These are phyloP conservation scores for Acanthiza pusilla DNA, from an alignment of 2,797 vertebrate genomes.

Conservation along the genomic window DNA sequence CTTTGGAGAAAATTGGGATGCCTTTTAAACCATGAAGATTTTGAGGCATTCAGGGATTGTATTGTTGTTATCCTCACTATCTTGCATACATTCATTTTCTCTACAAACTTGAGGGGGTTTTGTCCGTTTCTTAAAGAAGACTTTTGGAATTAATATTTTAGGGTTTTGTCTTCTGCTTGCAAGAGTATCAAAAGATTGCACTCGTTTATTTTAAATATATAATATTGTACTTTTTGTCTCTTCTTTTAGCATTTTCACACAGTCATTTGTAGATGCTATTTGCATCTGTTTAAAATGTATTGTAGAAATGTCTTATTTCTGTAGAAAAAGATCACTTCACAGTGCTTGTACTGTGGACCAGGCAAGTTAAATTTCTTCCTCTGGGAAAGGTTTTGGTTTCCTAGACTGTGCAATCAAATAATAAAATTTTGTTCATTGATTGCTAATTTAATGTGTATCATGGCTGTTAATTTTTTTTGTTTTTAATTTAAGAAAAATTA, in stretches of 20 bases:
- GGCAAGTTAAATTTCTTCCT: constrained; percentile 2
- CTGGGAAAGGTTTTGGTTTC: background rate
- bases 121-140: constrained; percentile 9
- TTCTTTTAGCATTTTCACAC: background rate
- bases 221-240: constrained; percentile 37
- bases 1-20: constrained; percentile 78
- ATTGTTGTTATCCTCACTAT: constrained; percentile 69
- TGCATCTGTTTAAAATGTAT: constrained; percentile 58
- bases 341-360: background rate
- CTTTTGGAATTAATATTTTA: constrained; percentile 46
- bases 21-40: constrained; percentile 76
- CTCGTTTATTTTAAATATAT: constrained; percentile 37
- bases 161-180: background rate
- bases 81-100: constrained; percentile 73
- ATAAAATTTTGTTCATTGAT: background rate
- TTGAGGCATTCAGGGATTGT: constrained; percentile 67
- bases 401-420: background rate
- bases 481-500: no score
- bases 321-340: background rate
- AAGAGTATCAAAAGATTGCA: constrained; percentile 10
- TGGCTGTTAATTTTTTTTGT: no score
- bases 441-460: background rate
- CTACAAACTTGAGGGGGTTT: constrained; percentile 34
- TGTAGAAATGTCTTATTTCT: constrained; percentile 43
- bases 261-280: constrained; percentile 30